Base-by-base conservation (phyloP, 2,888 invertebrate species). In the Oxycera nigricornis region DNA sequence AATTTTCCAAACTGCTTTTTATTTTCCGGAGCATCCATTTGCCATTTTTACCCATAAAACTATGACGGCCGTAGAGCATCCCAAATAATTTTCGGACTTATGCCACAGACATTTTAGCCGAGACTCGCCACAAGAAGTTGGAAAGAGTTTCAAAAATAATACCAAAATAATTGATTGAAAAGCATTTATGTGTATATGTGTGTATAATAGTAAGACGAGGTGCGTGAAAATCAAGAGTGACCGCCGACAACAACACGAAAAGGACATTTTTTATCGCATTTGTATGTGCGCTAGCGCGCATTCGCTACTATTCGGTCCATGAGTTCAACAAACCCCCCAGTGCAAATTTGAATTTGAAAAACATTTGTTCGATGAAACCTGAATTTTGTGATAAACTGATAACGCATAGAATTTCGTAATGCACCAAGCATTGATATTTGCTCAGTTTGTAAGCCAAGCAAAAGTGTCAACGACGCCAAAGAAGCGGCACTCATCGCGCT, bases 111-210 rank as follows among this genome's bases (percentile, higher is more conserved):
- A 3, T 46, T 46, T 46, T 46, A 11, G n/a, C n/a, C n/a, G n/a
- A n/a, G 52, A 55, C 22, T 55, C 14, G 52, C 2, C 9, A 24
- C 52, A 17, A 55, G 1, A 55, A 20, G 17, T 4, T 20, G 22
- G 14, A n/a, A 17, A 46, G 17, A 7, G 11, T 59, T 30, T 30
- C n/a, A 7, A 30, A 1, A 30, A 59, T n/a, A 28, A 28, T 14
- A 59, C 59, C 30, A 59, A 26, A 28, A 28, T 28, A 28, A 20
- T 59, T 59, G 30, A 14, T 59, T 59, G 17, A 59, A 59, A 7
- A 30, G 59, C 59, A 59, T 59, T 59, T 59, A 59, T 30, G 59
- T 59, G 30, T 59, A 59, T 59, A n/a, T 59, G 59, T 59, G 28
- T 26, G 4, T 24, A 28, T 7, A 11, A 46, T 7, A 46, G 2